phyloP scores from a whole-genome alignment of 2,888 invertebrate species.

The Zhuqinia jingwanae region DNA sequence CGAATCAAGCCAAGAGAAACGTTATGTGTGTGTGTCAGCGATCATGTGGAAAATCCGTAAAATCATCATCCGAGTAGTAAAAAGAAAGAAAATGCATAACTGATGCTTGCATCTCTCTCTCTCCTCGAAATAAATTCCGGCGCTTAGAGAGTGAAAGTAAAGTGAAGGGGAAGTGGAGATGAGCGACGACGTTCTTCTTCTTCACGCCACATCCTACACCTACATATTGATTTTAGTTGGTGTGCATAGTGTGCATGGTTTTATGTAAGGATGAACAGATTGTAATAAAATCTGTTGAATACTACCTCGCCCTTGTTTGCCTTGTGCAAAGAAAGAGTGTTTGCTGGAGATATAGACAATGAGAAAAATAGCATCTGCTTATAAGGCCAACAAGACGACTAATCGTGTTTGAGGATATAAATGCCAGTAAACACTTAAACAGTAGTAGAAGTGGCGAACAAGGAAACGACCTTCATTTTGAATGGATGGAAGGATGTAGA shows the following conservation, averaged over 20 bases:
- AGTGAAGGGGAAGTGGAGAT: background rate
- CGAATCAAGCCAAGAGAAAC: conserved; percentile 1
- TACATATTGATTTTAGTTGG: conserved; percentile 9
- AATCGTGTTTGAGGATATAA: conserved; percentile 3
- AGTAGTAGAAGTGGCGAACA: too few species aligned
- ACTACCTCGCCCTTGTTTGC: conserved; percentile 23
- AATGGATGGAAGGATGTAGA: too few species aligned
- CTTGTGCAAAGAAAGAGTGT: background rate
- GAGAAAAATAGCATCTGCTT: conserved; percentile 2
- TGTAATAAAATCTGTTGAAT: conserved; percentile 26
- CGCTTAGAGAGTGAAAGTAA: background rate
- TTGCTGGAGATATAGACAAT: background rate
- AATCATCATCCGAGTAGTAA: background rate
- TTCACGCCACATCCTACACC: background rate
- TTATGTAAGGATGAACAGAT: background rate
- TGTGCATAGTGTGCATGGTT: background rate
- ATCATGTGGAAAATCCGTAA: background rate
- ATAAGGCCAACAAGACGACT: background rate
- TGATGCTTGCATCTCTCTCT: background rate
- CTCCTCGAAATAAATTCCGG: background rate
- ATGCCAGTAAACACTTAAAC: background rate
- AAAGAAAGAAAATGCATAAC: conserved; percentile 3
- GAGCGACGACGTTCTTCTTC: background rate
- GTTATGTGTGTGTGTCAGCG: background rate
- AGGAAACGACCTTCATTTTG: too few species aligned